Base-by-base conservation (phyloP, 2,888 invertebrate species). In the Drosophila paranaensis region DNA sequence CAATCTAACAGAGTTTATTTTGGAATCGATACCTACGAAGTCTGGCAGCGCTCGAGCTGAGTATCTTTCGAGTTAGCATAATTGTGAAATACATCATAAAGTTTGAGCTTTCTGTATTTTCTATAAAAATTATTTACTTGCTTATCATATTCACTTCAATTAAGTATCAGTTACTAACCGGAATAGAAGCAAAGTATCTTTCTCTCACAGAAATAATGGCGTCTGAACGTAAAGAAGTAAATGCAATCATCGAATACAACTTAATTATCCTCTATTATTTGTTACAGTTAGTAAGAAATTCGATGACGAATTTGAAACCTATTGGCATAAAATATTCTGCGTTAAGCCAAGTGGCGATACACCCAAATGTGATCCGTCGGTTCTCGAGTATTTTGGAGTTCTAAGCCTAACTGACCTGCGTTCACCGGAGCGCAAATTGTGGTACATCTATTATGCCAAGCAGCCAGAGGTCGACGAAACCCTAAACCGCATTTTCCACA, bases 321-420 rank as follows among this genome's bases (percentile, higher is more conserved):
- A 77, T 39, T 71, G 89, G 42, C 54, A 57, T 10, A 20, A n/a
- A 0, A 33, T 82, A n/a, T 79, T 88, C 13, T 58, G 51, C 14
- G 6, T 84, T 0, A 68, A 43, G 4, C 58, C 48, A 3, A 42
- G 10, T 2, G 6, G 3, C 10, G 64, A 50, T 6, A 14, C 45
- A 13, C 8, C 27, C 0, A 58, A 71, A 33, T 56, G 14, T 25
- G 80, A 88, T 14, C 54, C 70, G 1, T 74, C 70, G n/a, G 33
- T 65, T 4, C 11, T 82, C 8, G 85, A 84, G 30, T 82, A 57
- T 39, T 84, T 84, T 5, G 84, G 84, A 11, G 88, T 89, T 0
- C 57, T 84, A 2, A 70, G 80, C 35, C 51, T 84, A 0, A 88
- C 53, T 0, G 82, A 84, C 33, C 0, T 61, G 6, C 55, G 66